phyloP scores from a whole-genome alignment of 2,888 invertebrate genomes.

The Napeogenes sylphis region DNA sequence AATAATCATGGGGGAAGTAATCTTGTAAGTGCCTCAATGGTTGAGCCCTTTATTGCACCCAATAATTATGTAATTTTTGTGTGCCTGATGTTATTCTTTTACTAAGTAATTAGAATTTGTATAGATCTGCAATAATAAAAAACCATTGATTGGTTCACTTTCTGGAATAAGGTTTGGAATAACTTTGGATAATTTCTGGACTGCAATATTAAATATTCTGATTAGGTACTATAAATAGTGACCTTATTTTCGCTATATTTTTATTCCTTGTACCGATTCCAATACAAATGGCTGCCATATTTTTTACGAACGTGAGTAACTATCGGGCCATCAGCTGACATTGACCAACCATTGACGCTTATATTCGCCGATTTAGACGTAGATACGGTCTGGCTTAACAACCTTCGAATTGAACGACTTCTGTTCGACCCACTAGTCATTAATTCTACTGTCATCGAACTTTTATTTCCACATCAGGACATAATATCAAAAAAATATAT shows the following conservation, averaged over 20 bases:
- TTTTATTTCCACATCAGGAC: neutral
- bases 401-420: conserved; percentile 34
- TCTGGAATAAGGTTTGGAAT: too few species aligned
- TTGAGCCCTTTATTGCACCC: too few species aligned
- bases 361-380: conserved; percentile 43
- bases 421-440: conserved; percentile 37
- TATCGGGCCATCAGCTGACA: conserved; percentile 46
- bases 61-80: too few species aligned
- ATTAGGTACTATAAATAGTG: neutral
- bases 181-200: too few species aligned
- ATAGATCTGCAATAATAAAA: too few species aligned
- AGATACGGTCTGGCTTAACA: conserved; percentile 39
- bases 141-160: too few species aligned
- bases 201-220: neutral
- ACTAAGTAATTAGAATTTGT: too few species aligned
- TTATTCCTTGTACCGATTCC: conserved; percentile 32
- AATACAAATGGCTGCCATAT: conserved; percentile 57
- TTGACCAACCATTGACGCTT: conserved; percentile 40
- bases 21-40: too few species aligned
- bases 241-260: neutral
- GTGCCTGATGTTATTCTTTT: too few species aligned
- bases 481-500: too few species aligned
- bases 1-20: too few species aligned
- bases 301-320: conserved; percentile 50
- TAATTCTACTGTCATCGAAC: conserved; percentile 32